phyloP scores from a whole-genome alignment of 2,113 vertebrate species.

The Rhinolophus ferrumequinum region DNA sequence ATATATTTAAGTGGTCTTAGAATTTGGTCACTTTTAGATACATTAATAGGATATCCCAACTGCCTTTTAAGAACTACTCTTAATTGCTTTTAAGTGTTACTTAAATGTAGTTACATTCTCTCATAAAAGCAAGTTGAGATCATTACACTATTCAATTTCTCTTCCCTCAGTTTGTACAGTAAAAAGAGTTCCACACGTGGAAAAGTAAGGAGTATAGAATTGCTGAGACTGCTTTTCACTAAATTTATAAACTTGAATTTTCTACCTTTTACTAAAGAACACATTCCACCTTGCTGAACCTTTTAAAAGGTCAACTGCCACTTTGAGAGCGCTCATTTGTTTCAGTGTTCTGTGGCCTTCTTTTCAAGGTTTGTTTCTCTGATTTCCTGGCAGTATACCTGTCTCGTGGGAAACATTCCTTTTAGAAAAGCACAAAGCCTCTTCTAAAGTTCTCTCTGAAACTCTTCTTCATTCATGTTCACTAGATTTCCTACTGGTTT shows the following conservation, averaged over 20 bases:
- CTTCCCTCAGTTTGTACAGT: conserved; percentile 36
- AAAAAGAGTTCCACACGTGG: neutral
- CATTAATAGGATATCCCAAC: neutral
- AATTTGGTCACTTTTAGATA: conserved; percentile 29
- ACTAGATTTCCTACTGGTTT: conserved; percentile 35
- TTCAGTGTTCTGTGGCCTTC: conserved; percentile 35
- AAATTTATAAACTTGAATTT: conserved; percentile 45
- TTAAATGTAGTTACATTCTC: conserved; percentile 44
- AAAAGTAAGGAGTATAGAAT: conserved; percentile 57
- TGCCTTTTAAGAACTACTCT: conserved; percentile 48
- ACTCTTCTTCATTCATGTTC: conserved; percentile 55
- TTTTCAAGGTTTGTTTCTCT: conserved; percentile 60
- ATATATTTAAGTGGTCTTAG: conserved; percentile 22
- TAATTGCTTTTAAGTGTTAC: conserved; percentile 49
- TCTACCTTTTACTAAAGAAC: conserved; percentile 52
- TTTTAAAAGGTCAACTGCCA: conserved; percentile 58
- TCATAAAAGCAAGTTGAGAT: conserved; percentile 58
- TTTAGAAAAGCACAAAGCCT: conserved; percentile 63
- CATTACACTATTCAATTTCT: conserved; percentile 59
- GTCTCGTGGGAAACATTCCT: conserved; percentile 64
- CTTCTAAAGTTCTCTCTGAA: conserved; percentile 30
- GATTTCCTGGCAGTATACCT: conserved; percentile 63
- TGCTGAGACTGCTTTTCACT: conserved; percentile 51
- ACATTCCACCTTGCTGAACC: conserved; percentile 53
- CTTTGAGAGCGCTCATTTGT: conserved; percentile 41